Evolutionary conservation across 2,888 invertebrate species (phyloP).

Genomic region (Erpobdella octoculata): DNA sequence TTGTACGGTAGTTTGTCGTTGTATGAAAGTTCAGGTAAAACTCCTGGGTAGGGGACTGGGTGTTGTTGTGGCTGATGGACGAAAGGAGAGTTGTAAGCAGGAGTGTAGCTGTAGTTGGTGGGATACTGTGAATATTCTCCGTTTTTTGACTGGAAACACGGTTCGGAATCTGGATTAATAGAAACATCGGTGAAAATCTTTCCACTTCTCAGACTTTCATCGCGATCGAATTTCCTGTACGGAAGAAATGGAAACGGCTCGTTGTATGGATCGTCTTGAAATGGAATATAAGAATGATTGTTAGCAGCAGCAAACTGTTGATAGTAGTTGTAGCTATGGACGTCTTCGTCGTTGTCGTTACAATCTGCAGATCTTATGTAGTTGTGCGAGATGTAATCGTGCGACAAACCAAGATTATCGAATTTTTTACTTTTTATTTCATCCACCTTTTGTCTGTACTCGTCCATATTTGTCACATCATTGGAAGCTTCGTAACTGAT

Average conservation of each 20-base stretch:
- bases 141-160: not conserved
- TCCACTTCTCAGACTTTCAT: not conserved
- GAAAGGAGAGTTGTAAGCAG: not conserved
- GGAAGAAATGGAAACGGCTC: not conserved
- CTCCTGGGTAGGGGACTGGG: too few species aligned
- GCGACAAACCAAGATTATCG: not conserved
- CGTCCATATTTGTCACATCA: conserved; percentile 1
- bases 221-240: too few species aligned
- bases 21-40: too few species aligned
- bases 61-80: not conserved
- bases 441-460: not conserved
- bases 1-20: conserved; percentile 2
- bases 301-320: too few species aligned
- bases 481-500: not conserved
- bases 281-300: too few species aligned
- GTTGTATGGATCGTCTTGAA: not conserved
- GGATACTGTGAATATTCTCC: not conserved
- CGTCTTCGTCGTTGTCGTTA: conserved; percentile 3
- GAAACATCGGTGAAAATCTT: not conserved
- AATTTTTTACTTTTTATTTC: not conserved
- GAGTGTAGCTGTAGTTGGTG: not conserved
- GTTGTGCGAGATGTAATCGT: not conserved
- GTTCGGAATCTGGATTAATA: not conserved
- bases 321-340: not conserved
- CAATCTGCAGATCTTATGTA: not conserved